Evolutionary conservation across 1,140 invertebrate genomes (phyloP), one percentile per base, ranked within the genome.

Genomic region (Drosophila bocki): DNA sequence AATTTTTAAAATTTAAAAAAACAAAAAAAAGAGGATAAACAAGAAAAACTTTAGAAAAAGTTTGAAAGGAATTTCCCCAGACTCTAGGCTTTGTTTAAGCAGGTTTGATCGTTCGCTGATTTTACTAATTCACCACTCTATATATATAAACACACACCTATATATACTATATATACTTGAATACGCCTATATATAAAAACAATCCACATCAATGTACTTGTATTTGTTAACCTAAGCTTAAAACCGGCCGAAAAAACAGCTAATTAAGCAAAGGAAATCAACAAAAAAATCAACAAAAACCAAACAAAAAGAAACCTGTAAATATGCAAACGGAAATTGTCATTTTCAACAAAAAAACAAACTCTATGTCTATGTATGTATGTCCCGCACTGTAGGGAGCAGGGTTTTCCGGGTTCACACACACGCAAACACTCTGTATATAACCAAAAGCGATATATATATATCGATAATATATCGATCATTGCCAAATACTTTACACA

Each of bases 31-130:
- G n/a, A 56, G 15, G 22, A 48, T 35, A 35, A 41, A 39, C 15
- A 29, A 29, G 26, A 29, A 29, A 7, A 29, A 26, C 17, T 15
- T 33, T 4, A 22, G 42, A 69, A 63, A 11, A 35, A 37, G 29
- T 50, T 11, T 7, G 42, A 29, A 59, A 15, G 35, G 45, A 75
- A 63, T 48, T 37, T 58, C 67, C 67, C 63, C 78, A 68, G 78
- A 71, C 64, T 76, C 47, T 80, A 83, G 75, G 75, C 45, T 69
- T 69, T 75, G 53, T 53, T 56, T 65, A 65, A 85, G 82, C 82
- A 78, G 65, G 64, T 86, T 82, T 68, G 71, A 85, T 79, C 77
- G 83, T 88, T 81, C 83, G 87, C 91, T 92, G 91, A 92, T 92
- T 92, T 92, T 86, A 91, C 91, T 92, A 74, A 74, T 79, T 75